These are phyloP conservation scores for Agelastica alni DNA, from an alignment of 2,888 invertebrate genomes.

Conservation along the genomic window DNA sequence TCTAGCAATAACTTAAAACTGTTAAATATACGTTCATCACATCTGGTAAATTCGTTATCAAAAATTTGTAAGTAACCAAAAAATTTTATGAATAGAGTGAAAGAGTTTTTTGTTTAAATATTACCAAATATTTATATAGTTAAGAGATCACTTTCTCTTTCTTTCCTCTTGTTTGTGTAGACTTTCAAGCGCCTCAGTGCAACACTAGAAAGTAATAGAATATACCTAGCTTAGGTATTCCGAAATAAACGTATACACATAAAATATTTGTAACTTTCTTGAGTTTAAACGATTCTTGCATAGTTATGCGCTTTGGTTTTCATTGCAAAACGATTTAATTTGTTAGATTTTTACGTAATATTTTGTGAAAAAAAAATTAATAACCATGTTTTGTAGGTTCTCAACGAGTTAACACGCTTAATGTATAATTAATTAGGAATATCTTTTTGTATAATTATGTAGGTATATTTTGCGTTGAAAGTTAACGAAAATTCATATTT, in stretches of 20 bases:
- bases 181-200: background rate
- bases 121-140: background rate
- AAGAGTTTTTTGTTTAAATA: too few relatives aligned
- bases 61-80: too few relatives aligned
- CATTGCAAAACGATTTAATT: background rate
- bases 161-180: background rate
- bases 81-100: too few relatives aligned
- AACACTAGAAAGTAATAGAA: background rate
- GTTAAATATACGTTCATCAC: too few relatives aligned
- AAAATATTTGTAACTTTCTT: background rate
- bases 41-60: too few relatives aligned
- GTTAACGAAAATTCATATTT: too few relatives aligned
- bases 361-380: too few relatives aligned
- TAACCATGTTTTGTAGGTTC: background rate
- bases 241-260: background rate
- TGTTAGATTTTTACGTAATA: background rate
- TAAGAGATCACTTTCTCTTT: slow-evolving; percentile 1
- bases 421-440: too few relatives aligned
- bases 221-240: background rate
- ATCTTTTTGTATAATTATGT: too few relatives aligned
- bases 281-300: background rate
- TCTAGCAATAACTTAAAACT: too few relatives aligned
- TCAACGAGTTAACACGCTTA: too few relatives aligned
- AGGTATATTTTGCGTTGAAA: too few relatives aligned
- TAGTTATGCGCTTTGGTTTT: background rate